Conservation (phyloP, 1,140 invertebrate genomes). For the Globodera rostochiensis region DNA sequence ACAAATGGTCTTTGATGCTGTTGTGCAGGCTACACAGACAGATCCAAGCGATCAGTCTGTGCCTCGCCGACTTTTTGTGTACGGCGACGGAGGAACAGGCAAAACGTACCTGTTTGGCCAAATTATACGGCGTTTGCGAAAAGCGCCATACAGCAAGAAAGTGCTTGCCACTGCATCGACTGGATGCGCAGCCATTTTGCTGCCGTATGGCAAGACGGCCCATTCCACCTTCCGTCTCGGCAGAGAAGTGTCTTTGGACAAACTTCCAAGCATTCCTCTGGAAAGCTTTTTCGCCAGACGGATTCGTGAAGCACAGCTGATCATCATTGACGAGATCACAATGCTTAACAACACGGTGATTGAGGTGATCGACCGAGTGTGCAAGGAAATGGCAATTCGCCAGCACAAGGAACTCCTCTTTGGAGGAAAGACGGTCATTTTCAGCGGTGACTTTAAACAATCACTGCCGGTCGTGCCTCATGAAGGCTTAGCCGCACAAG, state of each 20-base stretch:
- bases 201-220: background rate
- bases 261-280: too few relatives aligned
- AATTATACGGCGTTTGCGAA: too few relatives aligned
- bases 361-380: background rate
- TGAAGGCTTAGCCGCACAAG: background rate
- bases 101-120: too few relatives aligned
- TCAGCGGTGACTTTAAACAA: too few relatives aligned
- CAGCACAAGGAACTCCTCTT: slow-evolving; percentile 5
- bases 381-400: background rate
- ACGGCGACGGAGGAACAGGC: too few relatives aligned
- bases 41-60: too few relatives aligned
- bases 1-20: too few relatives aligned
- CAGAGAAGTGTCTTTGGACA: background rate
- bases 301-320: too few relatives aligned
- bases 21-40: too few relatives aligned
- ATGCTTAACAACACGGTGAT: slow-evolving; percentile 24
- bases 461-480: slow-evolving; percentile 19
- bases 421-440: slow-evolving; percentile 13
- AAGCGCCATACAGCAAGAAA: too few relatives aligned
- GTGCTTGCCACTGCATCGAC: background rate
- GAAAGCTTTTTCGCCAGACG: too few relatives aligned
- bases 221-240: slow-evolving; percentile 18
- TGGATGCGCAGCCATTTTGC: slow-evolving; percentile 5
- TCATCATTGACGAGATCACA: slow-evolving; percentile 37
- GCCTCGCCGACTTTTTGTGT: too few relatives aligned